A percentile compares a stretch with the other conserved stretches of the same genome.
Conservation (phyloP, 53 echinoderm and acorn worm species). For the Echinometra lucunter region DNA sequence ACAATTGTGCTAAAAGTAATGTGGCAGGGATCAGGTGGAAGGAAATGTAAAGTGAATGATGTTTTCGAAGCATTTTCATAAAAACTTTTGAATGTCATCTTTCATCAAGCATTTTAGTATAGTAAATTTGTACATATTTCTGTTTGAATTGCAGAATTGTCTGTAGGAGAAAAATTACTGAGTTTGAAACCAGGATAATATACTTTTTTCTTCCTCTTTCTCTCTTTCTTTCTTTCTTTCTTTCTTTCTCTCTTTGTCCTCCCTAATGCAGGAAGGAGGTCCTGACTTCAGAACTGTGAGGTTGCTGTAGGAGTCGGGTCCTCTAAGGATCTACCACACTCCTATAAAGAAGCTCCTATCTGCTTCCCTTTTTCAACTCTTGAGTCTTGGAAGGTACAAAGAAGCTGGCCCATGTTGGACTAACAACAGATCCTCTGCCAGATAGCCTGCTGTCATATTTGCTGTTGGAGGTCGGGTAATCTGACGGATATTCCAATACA, state of each 20-base stretch:
- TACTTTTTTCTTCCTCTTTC: too few species aligned
- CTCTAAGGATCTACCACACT: not conserved
- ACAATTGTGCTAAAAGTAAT: too few species aligned
- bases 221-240: too few species aligned
- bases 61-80: too few species aligned
- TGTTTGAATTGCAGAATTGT: too few species aligned
- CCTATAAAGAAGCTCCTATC: not conserved
- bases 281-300: slow-evolving; percentile 52
- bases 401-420: not conserved
- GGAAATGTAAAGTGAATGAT: too few species aligned
- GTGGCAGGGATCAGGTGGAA: too few species aligned
- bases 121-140: too few species aligned
- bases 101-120: too few species aligned
- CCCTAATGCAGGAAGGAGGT: slow-evolving; percentile 19
- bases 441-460: not conserved
- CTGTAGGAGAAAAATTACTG: too few species aligned
- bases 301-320: not conserved
- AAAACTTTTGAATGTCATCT: too few species aligned
- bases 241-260: not conserved
- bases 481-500: not conserved
- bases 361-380: not conserved
- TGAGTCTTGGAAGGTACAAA: not conserved
- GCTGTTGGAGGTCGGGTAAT: not conserved
- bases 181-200: too few species aligned
- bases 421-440: not conserved